Evolutionary conservation across 2,113 vertebrate species (phyloP).

Genomic region (Laticauda colubrina): DNA sequence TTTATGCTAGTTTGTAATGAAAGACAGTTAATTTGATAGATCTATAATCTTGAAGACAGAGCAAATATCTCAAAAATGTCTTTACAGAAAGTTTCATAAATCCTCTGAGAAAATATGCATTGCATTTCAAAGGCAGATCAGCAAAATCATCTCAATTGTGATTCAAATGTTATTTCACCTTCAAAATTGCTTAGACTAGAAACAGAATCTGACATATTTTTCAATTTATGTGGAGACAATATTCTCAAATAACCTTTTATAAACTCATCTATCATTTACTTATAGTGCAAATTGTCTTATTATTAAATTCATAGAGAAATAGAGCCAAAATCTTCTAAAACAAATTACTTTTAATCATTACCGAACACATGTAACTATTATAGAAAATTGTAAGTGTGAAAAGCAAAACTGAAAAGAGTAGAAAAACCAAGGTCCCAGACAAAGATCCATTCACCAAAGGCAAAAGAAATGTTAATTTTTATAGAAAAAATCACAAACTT

Average conservation of each 20-base stretch:
- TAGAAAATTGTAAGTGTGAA: conserved; percentile 29
- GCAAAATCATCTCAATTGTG: conserved; percentile 26
- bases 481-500: conserved; percentile 59
- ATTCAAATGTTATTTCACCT: conserved; percentile 22
- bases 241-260: conserved; percentile 29
- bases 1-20: conserved; percentile 11
- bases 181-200: conserved; percentile 15
- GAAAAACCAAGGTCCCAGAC: conserved; percentile 3
- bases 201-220: neutral
- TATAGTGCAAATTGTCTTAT: conserved; percentile 29
- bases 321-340: neutral
- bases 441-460: conserved; percentile 56
- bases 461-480: conserved; percentile 32
- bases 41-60: neutral
- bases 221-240: conserved; percentile 20
- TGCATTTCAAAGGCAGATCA: conserved; percentile 20
- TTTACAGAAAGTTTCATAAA: conserved; percentile 13
- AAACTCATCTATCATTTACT: conserved; percentile 24
- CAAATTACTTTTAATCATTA: neutral
- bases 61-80: conserved; percentile 21
- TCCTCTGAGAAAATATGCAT: conserved; percentile 1
- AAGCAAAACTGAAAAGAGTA: conserved; percentile 36
- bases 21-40: neutral
- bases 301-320: neutral
- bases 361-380: rapidly evolving